Evolutionary conservation across 2,888 invertebrate genomes (phyloP), one percentile per base, ranked within the genome.

Genomic region (Himalopsyche japonica): DNA sequence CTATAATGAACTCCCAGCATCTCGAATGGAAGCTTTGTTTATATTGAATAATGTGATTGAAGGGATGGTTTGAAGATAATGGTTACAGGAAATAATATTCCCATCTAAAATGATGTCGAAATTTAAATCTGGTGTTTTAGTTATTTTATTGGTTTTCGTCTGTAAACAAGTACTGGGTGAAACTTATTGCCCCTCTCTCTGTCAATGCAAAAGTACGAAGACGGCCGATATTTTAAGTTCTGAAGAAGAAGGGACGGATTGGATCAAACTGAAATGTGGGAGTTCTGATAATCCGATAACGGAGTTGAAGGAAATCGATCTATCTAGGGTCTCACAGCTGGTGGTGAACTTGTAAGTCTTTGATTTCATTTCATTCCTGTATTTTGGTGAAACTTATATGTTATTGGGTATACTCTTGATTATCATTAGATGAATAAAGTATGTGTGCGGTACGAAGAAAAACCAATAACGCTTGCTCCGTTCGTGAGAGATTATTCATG

Each of bases 261-360:
- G 93, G 88, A 88, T 94, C 82, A 93, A 93, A 89, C 91, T 95
- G 83, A 93, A 93, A 89, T 95, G 95, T 89, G 94, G 94, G 3
- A 94, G 94, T 82, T 90, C 89, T 81, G 92, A 94, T 32, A 91
- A 93, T 84, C 93, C 93, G 86, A 92, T 95, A 85, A 92, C 92
- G 34, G 93, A 93, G 88, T 89, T 94, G 47, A 93, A 94, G 87
- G 94, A 94, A 89, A 91, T 95, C 87, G 93, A 95, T 89, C 89
- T 95, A 84, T 92, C 93, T 88, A 93, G 93, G 89, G 90, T 95
- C 86, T 93, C 93, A 89, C 91, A 91, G 86, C 93, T 94, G 88
- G 92, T 95, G 87, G 92, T 94, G 80, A 94, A 94, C 90, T 90
- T 95, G 95, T 95, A 92, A 94, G 95, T 93, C 24, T 7, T 57